Base-by-base conservation (phyloP, 2,888 invertebrate species). In the Leptinotarsa tumamoca region DNA sequence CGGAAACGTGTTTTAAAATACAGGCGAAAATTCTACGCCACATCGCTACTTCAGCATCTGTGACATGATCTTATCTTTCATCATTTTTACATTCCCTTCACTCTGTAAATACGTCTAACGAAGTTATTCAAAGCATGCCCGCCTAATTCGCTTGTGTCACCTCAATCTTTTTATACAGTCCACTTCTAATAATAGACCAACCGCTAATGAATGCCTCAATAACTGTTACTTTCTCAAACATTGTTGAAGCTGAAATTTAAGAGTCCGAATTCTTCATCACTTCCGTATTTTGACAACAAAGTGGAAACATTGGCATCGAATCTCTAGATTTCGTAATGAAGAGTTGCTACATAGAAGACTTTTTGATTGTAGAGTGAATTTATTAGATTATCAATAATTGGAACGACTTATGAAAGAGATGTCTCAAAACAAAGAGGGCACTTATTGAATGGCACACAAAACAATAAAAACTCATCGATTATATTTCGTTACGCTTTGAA, bases 271-370 rank as follows among this genome's bases (percentile, higher is more conserved):
- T 70, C 61, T 15, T 54, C 43, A 63, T 43, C n/a, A 58, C 58
- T 70, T 70, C 70, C 70, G 58, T 70, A 70, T 70, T 70, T 70
- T 70, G 70, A 70, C 49, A 50, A 61, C 58, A 61, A 70, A 61
- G 58, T 70, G 33, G 70, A 58, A 70, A 58, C 54, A 17, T 70
- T 56, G 70, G 58, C 56, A 54, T 54, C 18, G 58, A 49, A n/a
- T 61, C 43, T 13, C 27, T n/a, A n/a, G 21, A 18, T 50, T 70
- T 70, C 70, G 49, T 50, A 70, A 70, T 17, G 18, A 33, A 21
- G 50, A 58, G 43, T 63, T 63, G 63, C 63, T 33, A 56, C 69
- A 54, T 33, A 56, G 17, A 50, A n/a, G 4, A 58, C 58, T 58
- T 58, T 70, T n/a, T 43, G 63, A 58, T 69, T 69, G 10, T 14